A percentile compares a stretch with the other conserved stretches of the same genome.
Evolutionary conservation across 2,888 invertebrate species (phyloP).

Genomic region (Drosophila pullipes): DNA sequence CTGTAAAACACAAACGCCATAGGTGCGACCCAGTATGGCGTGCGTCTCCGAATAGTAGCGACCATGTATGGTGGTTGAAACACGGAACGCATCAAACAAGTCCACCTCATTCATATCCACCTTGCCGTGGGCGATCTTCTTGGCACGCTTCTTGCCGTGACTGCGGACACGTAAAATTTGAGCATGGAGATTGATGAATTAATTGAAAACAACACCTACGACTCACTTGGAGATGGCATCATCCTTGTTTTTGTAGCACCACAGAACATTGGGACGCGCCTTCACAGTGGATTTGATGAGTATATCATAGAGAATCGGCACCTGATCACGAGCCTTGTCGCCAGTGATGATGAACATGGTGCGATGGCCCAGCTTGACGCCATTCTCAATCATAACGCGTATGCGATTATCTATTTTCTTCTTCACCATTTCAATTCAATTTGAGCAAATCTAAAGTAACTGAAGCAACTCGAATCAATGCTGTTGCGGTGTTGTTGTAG

Average conservation of each 20-base stretch:
- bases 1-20: constrained; percentile 97
- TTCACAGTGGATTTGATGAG: constrained; percentile 97
- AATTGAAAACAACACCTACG: neutral
- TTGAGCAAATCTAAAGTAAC: neutral
- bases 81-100: constrained; percentile 97
- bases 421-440: constrained; percentile 89
- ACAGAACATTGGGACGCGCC: constrained; percentile 96
- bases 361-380: constrained; percentile 94
- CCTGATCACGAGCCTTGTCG: constrained; percentile 98
- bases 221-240: constrained; percentile 93
- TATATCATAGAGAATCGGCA: constrained; percentile 98
- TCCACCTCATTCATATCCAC: constrained; percentile 97
- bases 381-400: constrained; percentile 98
- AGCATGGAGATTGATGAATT: neutral
- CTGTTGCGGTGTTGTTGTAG: neutral
- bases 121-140: constrained; percentile 95
- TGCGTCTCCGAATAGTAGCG: constrained; percentile 99
- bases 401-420: constrained; percentile 99
- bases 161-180: constrained; percentile 84
- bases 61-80: constrained; percentile 98
- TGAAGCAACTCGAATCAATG: neutral
- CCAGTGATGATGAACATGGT: constrained; percentile 98
- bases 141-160: constrained; percentile 96
- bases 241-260: constrained; percentile 99
- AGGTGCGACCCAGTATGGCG: constrained; percentile 98